Evolutionary conservation across 2,888 invertebrate species (phyloP), one percentile per base, ranked within the genome.

Genomic region (Protophormia terraenovae): DNA sequence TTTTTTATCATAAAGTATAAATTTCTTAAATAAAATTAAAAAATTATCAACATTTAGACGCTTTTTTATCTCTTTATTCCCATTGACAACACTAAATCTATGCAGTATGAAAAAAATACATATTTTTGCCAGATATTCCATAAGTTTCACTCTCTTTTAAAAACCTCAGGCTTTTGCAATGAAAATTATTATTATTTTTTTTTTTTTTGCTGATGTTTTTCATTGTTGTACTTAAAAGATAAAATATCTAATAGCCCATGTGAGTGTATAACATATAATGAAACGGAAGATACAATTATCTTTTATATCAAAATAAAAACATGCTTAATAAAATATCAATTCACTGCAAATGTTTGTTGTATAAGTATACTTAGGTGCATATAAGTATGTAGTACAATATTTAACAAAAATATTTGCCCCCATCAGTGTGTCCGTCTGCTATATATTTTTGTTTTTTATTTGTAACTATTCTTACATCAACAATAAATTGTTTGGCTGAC

Each of bases 251-350:
- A 88, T 88, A 87, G 82, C 86, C n/a, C 27, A 81, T 88, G 86
- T 58, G 35, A 88, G 86, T 58, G 35, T 87, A 87, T 83, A 88
- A 88, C 89, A 86, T 89, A 88, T 89, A 90, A 90, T 90, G 88
- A 89, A 90, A 90, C 89, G 89, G 89, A 89, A 90, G 90, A 89
- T 90, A 89, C 88, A 90, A 90, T 90, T 89, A 89, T 83, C 22
- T 84, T n/a, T 81, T 73, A 64, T 81, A 64, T 58, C 53, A 66
- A 73, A 79, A 73, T 78, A 45, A 75, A 41, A 69, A 47, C 73
- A 41, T 73, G 58, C 35, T 67, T 83, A 84, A 71, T 41, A 86
- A 82, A 79, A 75, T 76, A 83, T 75, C 73, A 71, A 79, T 79
- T 69, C 78, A 38, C 58, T 75, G 12, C 32, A 71, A 64, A 58